Conservation (phyloP, 2,888 invertebrate genomes). For the Yponomeuta malinellus region DNA sequence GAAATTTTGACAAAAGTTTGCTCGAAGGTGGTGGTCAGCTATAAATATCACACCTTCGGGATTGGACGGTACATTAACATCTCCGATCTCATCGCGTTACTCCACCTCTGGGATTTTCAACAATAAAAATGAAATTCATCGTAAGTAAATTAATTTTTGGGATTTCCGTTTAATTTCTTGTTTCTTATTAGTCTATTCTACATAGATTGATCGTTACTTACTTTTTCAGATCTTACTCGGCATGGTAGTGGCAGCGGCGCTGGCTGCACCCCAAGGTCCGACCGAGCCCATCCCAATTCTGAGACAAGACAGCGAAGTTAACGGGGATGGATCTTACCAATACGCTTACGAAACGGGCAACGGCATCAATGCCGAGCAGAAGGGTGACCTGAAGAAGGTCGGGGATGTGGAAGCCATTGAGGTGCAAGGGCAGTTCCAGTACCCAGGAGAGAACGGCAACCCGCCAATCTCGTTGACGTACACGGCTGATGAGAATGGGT, state of each 20-base stretch:
- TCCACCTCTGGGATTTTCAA: neutral
- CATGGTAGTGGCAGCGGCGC: slow-evolving; percentile 47
- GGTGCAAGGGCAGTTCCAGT: slow-evolving; percentile 80
- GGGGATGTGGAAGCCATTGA: slow-evolving; percentile 72
- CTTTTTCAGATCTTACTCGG: slow-evolving; percentile 54
- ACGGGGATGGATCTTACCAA: slow-evolving; percentile 78
- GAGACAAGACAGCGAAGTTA: slow-evolving; percentile 73
- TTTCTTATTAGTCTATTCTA: neutral
- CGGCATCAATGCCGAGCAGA: slow-evolving; percentile 78
- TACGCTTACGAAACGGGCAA: slow-evolving; percentile 80
- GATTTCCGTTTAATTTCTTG: too few relatives aligned
- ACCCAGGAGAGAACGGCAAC: slow-evolving; percentile 79
- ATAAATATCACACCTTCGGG: slow-evolving; percentile 66
- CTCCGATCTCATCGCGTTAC: neutral
- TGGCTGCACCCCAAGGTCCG: slow-evolving; percentile 54
- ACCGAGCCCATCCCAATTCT: slow-evolving; percentile 70
- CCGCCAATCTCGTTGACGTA: slow-evolving; percentile 78
- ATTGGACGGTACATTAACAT: slow-evolving; percentile 44
- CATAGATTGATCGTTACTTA: too few relatives aligned
- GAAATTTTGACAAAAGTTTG: slow-evolving; percentile 34
- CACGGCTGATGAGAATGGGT: slow-evolving; percentile 83
- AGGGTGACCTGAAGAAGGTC: slow-evolving; percentile 75
- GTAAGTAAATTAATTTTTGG: slow-evolving; percentile 46
- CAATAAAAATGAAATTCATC: slow-evolving; percentile 62
- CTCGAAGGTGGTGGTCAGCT: slow-evolving; percentile 58